A percentile compares a stretch with the other conserved stretches of the same genome.
Conservation (phyloP, 2,113 vertebrate genomes). For the Puffinus mauretanicus region DNA sequence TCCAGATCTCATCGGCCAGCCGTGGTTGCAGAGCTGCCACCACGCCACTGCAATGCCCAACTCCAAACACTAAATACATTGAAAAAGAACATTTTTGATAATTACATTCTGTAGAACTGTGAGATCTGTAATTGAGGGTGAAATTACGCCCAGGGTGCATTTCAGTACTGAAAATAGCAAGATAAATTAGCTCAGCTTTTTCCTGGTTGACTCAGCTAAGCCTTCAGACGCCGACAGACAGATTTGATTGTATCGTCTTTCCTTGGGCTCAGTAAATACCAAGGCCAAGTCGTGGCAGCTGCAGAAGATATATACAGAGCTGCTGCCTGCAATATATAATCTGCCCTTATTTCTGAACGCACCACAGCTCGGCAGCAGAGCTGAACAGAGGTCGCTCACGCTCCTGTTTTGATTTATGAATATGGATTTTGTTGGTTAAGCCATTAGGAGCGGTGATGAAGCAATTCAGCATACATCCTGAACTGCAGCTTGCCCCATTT, state of each 20-base stretch:
- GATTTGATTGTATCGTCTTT: constrained; percentile 22
- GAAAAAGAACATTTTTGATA: neutral
- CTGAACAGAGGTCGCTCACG: neutral
- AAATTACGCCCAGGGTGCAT: constrained; percentile 4
- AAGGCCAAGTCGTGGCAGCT: constrained; percentile 29
- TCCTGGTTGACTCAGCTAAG: constrained; percentile 55
- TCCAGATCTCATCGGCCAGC: neutral
- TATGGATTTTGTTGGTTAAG: constrained; percentile 43
- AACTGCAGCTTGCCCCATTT: neutral
- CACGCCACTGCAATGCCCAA: neutral
- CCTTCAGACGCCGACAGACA: neutral
- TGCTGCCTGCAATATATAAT: neutral
- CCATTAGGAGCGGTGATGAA: constrained; percentile 41
- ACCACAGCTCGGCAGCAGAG: neutral
- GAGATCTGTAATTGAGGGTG: constrained; percentile 13
- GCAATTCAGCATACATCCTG: neutral
- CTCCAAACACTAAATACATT: accelerated
- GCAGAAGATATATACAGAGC: neutral
- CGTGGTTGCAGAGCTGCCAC: neutral
- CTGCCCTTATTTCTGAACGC: neutral
- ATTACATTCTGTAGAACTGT: neutral
- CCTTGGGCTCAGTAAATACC: constrained; percentile 16
- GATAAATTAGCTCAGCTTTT: constrained; percentile 35
- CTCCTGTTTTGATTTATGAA: neutral
- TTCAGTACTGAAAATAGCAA: neutral